Percentiles rank a stretch among this genome's conserved stretches.
Evolutionary conservation across 1,140 invertebrate species (phyloP).

Genomic region (Ostrea denselamellosa): DNA sequence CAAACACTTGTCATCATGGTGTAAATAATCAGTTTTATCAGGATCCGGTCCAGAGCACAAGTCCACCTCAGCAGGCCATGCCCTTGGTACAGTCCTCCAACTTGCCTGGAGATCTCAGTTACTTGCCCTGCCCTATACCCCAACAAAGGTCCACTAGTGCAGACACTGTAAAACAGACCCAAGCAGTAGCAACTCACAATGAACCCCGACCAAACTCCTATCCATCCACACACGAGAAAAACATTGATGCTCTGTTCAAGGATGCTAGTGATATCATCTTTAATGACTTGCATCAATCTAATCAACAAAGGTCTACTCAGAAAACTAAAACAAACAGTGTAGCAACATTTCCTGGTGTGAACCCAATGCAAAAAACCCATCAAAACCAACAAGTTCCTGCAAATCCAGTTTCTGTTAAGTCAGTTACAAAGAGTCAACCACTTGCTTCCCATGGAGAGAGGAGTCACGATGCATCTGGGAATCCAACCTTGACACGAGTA

Average conservation of each 20-base stretch:
- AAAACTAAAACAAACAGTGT: not conserved
- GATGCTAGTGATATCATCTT: conserved; percentile 1
- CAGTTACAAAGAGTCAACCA: not conserved
- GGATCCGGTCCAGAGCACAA: not conserved
- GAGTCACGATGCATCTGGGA: not conserved
- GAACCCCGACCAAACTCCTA: conserved; percentile 24
- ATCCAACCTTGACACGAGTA: not conserved
- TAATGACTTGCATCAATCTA: not conserved
- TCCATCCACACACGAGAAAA: not conserved
- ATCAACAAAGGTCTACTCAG: not conserved
- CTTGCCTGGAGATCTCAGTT: not conserved
- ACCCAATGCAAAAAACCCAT: not conserved
- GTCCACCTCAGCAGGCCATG: not conserved
- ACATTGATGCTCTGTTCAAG: not conserved
- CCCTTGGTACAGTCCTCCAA: not conserved
- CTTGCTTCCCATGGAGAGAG: not conserved
- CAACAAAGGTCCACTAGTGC: conserved; percentile 19
- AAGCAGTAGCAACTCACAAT: not conserved
- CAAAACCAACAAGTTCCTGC: not conserved
- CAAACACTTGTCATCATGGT: not conserved
- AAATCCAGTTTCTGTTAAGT: not conserved
- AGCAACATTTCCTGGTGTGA: not conserved
- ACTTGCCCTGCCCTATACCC: not conserved
- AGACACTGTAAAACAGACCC: not conserved
- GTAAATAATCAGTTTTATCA: not conserved